phyloP scores from a whole-genome alignment of 2,113 vertebrate genomes.

The Anolis sagrei region DNA sequence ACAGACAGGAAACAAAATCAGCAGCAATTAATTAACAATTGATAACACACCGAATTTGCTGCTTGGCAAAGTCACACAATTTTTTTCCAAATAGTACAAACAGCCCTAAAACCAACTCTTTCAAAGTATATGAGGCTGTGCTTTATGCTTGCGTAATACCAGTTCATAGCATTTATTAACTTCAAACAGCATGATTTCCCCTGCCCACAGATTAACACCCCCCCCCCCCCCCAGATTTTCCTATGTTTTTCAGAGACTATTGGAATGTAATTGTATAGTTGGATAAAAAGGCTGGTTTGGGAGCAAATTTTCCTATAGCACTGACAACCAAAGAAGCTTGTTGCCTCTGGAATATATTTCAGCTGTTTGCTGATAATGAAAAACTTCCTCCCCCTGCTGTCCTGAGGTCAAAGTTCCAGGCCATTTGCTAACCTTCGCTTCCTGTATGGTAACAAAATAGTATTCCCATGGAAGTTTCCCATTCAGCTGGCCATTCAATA shows the following conservation, averaged over 20 bases:
- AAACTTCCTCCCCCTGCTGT: constrained; percentile 9
- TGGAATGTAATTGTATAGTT: background rate
- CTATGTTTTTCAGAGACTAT: background rate
- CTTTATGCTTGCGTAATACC: background rate
- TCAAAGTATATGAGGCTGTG: background rate
- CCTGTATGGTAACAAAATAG: background rate
- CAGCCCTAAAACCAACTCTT: too few relatives aligned
- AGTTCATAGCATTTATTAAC: too few relatives aligned
- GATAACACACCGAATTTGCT: background rate
- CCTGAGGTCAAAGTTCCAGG: constrained; percentile 2
- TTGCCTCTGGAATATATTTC: background rate
- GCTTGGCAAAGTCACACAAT: too few relatives aligned
- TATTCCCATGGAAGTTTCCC: background rate
- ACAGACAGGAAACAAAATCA: too few relatives aligned
- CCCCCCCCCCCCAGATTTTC: background rate
- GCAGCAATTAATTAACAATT: background rate
- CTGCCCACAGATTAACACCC: background rate
- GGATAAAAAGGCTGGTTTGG: background rate
- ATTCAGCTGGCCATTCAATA: background rate
- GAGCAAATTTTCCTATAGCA: background rate
- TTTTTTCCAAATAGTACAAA: background rate
- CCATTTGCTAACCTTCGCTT: constrained; percentile 11
- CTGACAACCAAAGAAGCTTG: background rate
- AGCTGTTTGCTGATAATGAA: constrained; percentile 7
- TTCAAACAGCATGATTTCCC: background rate